A percentile compares a stretch with the other conserved stretches of the same genome.
Conservation (phyloP, 2,113 vertebrate genomes). For the Stigmatopora nigra region DNA sequence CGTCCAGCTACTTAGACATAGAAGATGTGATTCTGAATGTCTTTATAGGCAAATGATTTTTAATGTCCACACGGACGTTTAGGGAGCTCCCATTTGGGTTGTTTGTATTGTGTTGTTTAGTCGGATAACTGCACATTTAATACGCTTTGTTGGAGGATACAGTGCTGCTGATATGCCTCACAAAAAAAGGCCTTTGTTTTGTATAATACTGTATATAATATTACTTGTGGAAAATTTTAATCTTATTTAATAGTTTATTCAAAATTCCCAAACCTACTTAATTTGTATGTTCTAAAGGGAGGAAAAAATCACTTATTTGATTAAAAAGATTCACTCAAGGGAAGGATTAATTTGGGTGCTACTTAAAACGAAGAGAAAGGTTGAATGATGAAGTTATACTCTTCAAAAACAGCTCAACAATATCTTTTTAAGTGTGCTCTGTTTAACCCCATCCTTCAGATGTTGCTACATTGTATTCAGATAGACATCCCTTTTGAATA, state of each 20-base stretch:
- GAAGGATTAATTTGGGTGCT: not conserved
- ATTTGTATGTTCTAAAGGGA: too few relatives aligned
- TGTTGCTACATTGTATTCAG: not conserved
- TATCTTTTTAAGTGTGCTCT: not conserved
- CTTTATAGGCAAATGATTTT: too few relatives aligned
- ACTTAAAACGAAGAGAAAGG: not conserved
- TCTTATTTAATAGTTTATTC: constrained; percentile 5
- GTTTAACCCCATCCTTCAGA: not conserved
- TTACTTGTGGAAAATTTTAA: constrained; percentile 3
- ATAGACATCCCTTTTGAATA: not conserved
- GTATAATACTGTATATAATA: constrained; percentile 5
- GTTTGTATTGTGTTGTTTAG: too few relatives aligned
- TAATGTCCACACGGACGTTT: too few relatives aligned
- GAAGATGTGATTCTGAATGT: too few relatives aligned
- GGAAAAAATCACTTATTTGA: not conserved
- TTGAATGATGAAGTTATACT: not conserved
- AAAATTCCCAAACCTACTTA: not conserved
- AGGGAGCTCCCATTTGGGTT: too few relatives aligned
- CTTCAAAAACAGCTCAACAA: not conserved
- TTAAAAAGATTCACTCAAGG: not conserved
- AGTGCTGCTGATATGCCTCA: constrained; percentile 1
- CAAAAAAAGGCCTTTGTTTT: constrained; percentile 2
- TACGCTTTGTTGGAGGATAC: constrained; percentile 17
- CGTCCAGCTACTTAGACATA: too few relatives aligned
- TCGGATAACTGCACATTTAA: constrained; percentile 20